phyloP scores from a whole-genome alignment of 2,797 vertebrate genomes.

The Anisognathus igniventris region DNA sequence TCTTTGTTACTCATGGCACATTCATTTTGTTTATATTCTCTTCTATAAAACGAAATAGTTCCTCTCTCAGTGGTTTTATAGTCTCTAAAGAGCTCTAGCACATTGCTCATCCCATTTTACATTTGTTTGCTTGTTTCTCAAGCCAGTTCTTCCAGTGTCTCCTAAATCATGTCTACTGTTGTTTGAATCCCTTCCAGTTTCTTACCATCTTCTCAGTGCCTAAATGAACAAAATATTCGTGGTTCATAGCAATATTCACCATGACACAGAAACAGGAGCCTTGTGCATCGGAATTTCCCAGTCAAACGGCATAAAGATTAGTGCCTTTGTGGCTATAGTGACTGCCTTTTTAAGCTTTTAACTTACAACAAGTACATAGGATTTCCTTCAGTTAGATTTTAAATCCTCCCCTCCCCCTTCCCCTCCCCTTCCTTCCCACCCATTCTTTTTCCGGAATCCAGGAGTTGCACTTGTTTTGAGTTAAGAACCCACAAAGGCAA shows the following conservation, averaged over 20 bases:
- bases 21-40: not conserved
- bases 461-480: not conserved
- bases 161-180: not conserved
- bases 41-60: not conserved
- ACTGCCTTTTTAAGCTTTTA: not conserved
- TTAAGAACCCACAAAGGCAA: not conserved
- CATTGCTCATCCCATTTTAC: not conserved
- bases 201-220: not conserved
- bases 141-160: not conserved
- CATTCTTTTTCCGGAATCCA: not conserved
- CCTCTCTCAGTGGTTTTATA: not conserved
- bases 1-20: not conserved
- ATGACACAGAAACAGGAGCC: not conserved
- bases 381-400: not conserved
- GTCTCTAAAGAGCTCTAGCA: not conserved
- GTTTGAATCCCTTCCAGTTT: conserved; percentile 13
- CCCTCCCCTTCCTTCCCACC: not conserved
- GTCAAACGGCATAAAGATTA: not conserved
- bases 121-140: not conserved
- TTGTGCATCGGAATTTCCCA: not conserved
- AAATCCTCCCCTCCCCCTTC: no score
- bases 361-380: not conserved
- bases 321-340: not conserved
- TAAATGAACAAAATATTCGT: not conserved
- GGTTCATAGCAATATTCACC: not conserved